Base-by-base conservation (phyloP, 1,140 invertebrate species). In the Campoletis sonorensis region DNA sequence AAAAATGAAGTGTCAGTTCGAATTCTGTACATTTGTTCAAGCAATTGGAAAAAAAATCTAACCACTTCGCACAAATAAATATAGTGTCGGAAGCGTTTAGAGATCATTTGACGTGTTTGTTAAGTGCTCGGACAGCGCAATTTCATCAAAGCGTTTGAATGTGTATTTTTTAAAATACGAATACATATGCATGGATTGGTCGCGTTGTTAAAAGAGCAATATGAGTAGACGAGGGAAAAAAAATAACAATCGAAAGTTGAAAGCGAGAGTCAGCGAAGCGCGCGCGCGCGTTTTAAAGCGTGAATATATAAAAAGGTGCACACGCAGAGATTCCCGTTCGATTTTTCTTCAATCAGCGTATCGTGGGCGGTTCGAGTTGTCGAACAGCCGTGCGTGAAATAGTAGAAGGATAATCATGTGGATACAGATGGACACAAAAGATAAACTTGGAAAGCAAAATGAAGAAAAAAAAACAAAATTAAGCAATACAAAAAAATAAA, bases 241-340 rank as follows among this genome's bases (percentile, higher is more conserved):
- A 33, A n/a, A 30, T 45, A 80, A 72, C 49, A 80, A 72, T 80
- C 79, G 79, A 80, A 80, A 80, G 79, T 80, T 37, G 78, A 79
- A 79, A 79, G 79, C 58, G 67, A 71, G 67, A 54, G 79, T 40
- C 67, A 33, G 30, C 67, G 67, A 33, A 33, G 67, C 67, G 67
- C 67, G 67, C 30, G 67, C 30, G 27, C 30, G 5, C 30, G 67
- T 64, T 26, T 26, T 10, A 21, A 18, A 26, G 11, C 23, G 61
- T 64, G 21, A 23, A 64, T 64, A 26, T 13, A 27, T 26, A 70
- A 70, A 64, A 64, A 64, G 23, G 0, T 64, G 23, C 61, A 64
- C 61, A 26, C 61, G 61, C 11, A 64, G 3, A 70, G 67, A 70
- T 70, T 27, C 18, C 67, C 15, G 30, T 70, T 70, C 30, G 27